These are phyloP conservation scores for Panonychus citri DNA, from an alignment of 1,140 invertebrate genomes.

Conservation along the genomic window DNA sequence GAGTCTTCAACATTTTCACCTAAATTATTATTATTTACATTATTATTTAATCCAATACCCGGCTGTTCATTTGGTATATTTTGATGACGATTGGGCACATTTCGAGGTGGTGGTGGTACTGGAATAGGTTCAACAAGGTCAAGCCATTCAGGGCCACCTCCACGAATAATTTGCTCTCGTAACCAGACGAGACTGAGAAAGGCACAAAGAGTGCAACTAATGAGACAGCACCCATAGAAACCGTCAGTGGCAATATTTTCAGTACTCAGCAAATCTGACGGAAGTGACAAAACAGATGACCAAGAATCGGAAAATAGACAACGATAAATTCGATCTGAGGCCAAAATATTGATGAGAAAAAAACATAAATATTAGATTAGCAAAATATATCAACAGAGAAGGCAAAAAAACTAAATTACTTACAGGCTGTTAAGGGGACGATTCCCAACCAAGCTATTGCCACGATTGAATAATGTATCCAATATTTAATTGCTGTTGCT, in stretches of 20 bases:
- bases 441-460: slow-evolving; percentile 92
- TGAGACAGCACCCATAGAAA: slow-evolving; percentile 87
- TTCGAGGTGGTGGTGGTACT: neutral
- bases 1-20: slow-evolving; percentile 20
- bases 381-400: neutral
- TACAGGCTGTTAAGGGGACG: slow-evolving; percentile 83
- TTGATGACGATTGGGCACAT: slow-evolving; percentile 55
- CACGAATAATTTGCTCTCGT: slow-evolving; percentile 88
- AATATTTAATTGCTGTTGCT: slow-evolving; percentile 71
- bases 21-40: slow-evolving; percentile 1
- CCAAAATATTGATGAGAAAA: slow-evolving; percentile 5
- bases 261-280: slow-evolving; percentile 71
- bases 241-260: slow-evolving; percentile 80
- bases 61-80: slow-evolving; percentile 12
- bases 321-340: slow-evolving; percentile 52
- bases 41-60: slow-evolving; percentile 1
- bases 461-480: slow-evolving; percentile 87
- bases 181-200: slow-evolving; percentile 95
- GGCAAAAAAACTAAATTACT: slow-evolving; percentile 14
- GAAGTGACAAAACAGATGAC: slow-evolving; percentile 46
- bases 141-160: slow-evolving; percentile 84
- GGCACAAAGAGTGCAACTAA: slow-evolving; percentile 80
- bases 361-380: neutral
- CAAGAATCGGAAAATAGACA: slow-evolving; percentile 72
- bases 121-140: slow-evolving; percentile 19